These are phyloP conservation scores for Catalaphyllia jardinei DNA, from an alignment of 64 coral and sea anemone genomes.

Conservation along the genomic window DNA sequence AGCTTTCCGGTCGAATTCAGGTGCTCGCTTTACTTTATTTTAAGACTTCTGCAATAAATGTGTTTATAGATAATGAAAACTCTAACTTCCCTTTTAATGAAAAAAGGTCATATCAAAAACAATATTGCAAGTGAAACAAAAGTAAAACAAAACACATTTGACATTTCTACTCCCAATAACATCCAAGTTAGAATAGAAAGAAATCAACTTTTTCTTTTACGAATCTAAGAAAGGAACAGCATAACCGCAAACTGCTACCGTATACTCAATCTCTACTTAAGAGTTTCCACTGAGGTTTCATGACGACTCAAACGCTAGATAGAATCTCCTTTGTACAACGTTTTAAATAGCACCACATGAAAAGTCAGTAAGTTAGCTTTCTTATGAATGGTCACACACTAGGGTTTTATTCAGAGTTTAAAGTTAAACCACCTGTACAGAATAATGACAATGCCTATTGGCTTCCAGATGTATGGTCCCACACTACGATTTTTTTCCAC, in stretches of 20 bases:
- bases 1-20: conserved; percentile 40
- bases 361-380: background rate
- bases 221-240: background rate
- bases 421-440: background rate
- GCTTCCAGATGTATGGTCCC: no score
- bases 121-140: background rate
- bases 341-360: background rate
- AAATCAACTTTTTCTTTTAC: background rate
- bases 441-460: background rate
- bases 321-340: background rate
- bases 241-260: no score
- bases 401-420: background rate
- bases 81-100: conserved; percentile 18
- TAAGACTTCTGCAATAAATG: conserved; percentile 9
- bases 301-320: background rate
- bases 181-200: background rate
- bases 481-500: no score
- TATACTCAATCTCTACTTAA: background rate
- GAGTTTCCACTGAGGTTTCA: background rate
- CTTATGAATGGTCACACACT: background rate
- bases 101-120: conserved; percentile 20
- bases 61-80: background rate
- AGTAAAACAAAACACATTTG: background rate
- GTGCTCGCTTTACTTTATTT: conserved; percentile 17
- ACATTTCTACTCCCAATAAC: background rate